Evolutionary conservation across 2,797 vertebrate species (phyloP).

Genomic region (Mareca strepera): DNA sequence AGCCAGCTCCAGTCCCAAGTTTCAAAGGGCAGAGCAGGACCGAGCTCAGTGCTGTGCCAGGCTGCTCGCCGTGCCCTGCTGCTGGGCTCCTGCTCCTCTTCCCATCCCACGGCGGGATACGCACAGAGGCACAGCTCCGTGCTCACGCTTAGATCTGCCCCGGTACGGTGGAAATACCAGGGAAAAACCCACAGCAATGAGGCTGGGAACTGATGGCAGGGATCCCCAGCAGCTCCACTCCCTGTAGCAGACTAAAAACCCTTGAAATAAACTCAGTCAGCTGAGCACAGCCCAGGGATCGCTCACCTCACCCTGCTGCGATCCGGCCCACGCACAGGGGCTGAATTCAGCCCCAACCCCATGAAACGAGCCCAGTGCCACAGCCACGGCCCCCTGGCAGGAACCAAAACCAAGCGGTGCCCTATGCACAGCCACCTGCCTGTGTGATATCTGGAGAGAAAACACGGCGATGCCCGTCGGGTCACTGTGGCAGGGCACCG

Average conservation of each 20-base stretch:
- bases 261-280: background rate
- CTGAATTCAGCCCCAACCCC: background rate
- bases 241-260: background rate
- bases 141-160: background rate
- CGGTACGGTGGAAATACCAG: accelerated
- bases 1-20: background rate
- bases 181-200: background rate
- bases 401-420: background rate
- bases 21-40: constrained; percentile 33
- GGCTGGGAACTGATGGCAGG: background rate
- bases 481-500: background rate
- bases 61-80: accelerated
- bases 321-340: accelerated
- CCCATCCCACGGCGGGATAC: background rate
- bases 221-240: background rate
- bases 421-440: no score
- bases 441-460: no score
- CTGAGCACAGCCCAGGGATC: background rate
- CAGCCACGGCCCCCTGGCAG: background rate
- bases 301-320: background rate
- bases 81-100: background rate
- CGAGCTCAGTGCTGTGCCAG: background rate
- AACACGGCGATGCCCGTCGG: accelerated
- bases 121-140: background rate
- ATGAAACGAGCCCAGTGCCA: accelerated